A percentile compares a stretch with the other conserved stretches of the same genome.
These are phyloP conservation scores for Atlantisia rogersi DNA, from an alignment of 2,113 vertebrate genomes.

Conservation along the genomic window DNA sequence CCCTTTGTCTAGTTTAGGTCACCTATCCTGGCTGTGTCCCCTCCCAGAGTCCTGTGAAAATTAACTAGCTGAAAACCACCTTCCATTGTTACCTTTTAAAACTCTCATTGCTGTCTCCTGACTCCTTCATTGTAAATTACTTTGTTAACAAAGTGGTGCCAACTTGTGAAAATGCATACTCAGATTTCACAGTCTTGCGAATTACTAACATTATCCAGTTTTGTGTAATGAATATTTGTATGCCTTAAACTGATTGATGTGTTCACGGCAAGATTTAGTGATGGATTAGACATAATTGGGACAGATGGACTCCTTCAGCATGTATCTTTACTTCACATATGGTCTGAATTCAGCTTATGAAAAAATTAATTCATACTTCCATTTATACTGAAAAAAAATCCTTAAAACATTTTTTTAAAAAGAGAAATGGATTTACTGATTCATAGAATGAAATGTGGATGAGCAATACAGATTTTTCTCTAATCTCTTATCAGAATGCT, in stretches of 20 bases:
- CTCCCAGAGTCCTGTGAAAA: no score
- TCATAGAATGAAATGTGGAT: slow-evolving; percentile 12
- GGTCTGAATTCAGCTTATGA: slow-evolving; percentile 14
- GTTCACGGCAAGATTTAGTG: not conserved
- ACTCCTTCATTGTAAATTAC: not conserved
- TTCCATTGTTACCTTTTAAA: not conserved
- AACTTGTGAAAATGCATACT: not conserved
- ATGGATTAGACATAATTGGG: not conserved
- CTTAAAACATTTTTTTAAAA: not conserved
- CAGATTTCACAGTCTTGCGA: not conserved
- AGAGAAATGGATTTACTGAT: not conserved
- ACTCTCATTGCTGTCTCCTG: not conserved
- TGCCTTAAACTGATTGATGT: not conserved
- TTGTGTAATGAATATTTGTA: not conserved
- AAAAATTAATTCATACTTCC: not conserved
- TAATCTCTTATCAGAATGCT: not conserved
- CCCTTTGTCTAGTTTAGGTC: no score
- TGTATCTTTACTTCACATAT: not conserved
- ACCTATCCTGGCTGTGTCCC: no score
- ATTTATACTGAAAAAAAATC: not conserved
- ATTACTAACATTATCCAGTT: not conserved
- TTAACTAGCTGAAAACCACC: no score
- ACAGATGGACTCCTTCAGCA: slow-evolving; percentile 27
- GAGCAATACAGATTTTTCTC: not conserved
- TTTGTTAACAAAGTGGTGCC: not conserved